Conservation (phyloP, 1,140 invertebrate species). For the Platorchestia sp. region DNA sequence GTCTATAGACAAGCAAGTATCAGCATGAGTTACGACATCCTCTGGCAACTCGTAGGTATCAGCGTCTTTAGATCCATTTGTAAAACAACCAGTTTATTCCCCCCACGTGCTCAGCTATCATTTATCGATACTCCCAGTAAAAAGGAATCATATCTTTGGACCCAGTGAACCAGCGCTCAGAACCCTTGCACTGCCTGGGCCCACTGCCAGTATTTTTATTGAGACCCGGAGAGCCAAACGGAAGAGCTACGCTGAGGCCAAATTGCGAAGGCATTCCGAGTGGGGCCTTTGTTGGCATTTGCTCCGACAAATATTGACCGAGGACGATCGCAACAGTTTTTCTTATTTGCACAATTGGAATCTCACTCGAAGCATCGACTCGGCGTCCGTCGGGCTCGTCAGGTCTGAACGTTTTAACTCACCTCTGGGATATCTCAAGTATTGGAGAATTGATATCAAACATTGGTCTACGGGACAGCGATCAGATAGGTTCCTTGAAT, state of each 20-base stretch:
- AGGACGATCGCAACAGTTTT: constrained; percentile 29
- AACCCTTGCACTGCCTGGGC: background rate
- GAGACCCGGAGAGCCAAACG: background rate
- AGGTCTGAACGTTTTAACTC: background rate
- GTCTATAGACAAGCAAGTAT: background rate
- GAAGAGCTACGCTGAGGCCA: background rate
- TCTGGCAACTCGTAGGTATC: background rate
- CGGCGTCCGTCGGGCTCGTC: background rate
- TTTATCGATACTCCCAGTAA: background rate
- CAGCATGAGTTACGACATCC: background rate
- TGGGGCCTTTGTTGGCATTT: constrained; percentile 9
- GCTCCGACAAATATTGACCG: constrained; percentile 48
- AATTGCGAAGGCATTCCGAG: background rate
- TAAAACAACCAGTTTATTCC: background rate
- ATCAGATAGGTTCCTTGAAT: background rate
- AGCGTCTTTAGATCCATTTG: background rate
- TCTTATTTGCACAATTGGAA: constrained; percentile 41
- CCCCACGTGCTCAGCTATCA: background rate
- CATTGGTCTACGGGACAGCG: background rate
- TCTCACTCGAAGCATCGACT: constrained; percentile 28
- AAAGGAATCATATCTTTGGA: background rate
- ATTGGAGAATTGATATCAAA: background rate
- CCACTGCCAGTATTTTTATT: background rate
- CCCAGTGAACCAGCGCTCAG: background rate
- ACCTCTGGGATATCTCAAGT: background rate